Evolutionary conservation across 1,140 invertebrate species (phyloP), one percentile per base, ranked within the genome.

Genomic region (Magallana ariakensis): DNA sequence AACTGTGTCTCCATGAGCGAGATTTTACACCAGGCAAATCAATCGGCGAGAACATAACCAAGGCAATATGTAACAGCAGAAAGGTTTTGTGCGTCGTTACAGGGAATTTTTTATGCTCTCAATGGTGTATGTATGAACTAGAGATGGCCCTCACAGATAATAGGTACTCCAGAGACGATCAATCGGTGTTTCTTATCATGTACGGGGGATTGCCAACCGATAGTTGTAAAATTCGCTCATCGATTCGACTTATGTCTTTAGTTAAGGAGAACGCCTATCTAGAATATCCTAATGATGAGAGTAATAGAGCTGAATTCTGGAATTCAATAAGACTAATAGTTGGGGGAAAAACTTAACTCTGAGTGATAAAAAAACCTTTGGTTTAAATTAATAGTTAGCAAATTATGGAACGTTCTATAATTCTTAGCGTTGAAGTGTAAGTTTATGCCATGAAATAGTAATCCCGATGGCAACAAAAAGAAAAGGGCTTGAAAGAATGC

Each of bases 111-210:
- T 56, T 89, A 13, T 56, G 70, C 54, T 91, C 89, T 60, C 66
- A 89, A 6, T 93, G 93, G 93, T 92, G 91, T 87, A 84, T 87
- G 33, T 91, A 90, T 84, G 92, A 92, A 92, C 95, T 96, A 10
- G 95, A 96, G 85, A 92, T 90, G 26, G 88, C 86, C 55, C 16
- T 53, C 13, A 83, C 55, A 56, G 82, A 83, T 10, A 83, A 56
- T 19, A 57, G 13, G n/a, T 83, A 83, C 33, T 83, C 82, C n/a
- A 26, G 82, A 9, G 22, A 56, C 58, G 46, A 58, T 22, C 54
- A 57, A 53, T 53, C 46, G 13, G 82, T 83, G 11, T 22, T 70
- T 7, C 62, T 70, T 10, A 70, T 70, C 1, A 70, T 70, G 62
- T 70, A 70, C 4, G 22, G 62, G 10, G 62, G 62, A 7, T 22